phyloP scores from a whole-genome alignment of 2,888 invertebrate genomes.

The Pristionchus entomophagus region DNA sequence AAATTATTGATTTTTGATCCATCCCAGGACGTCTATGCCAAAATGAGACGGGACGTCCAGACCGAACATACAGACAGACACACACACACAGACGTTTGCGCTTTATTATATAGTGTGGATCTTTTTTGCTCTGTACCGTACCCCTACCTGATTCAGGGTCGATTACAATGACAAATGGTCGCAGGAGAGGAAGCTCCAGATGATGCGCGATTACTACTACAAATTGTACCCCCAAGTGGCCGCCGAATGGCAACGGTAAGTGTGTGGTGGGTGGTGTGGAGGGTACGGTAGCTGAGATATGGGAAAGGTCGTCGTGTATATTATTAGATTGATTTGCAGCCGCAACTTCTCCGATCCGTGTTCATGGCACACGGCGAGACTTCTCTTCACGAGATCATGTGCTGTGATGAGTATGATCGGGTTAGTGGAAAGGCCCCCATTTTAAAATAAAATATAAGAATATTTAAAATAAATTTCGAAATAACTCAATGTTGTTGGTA shows the following conservation, averaged over 20 bases:
- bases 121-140: background rate
- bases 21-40: too few relatives aligned
- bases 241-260: slow-evolving; percentile 85
- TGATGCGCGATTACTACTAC: slow-evolving; percentile 55
- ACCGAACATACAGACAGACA: too few relatives aligned
- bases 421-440: slow-evolving; percentile 60
- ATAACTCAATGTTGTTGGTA: too few relatives aligned
- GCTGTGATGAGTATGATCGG: slow-evolving; percentile 90
- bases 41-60: too few relatives aligned
- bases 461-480: too few relatives aligned
- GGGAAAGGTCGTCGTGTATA: background rate
- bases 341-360: slow-evolving; percentile 65
- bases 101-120: background rate
- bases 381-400: slow-evolving; percentile 90
- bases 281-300: background rate
- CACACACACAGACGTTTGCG: too few relatives aligned
- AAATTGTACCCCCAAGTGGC: slow-evolving; percentile 86
- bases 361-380: slow-evolving; percentile 89
- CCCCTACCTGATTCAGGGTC: background rate
- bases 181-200: slow-evolving; percentile 50
- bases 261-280: background rate
- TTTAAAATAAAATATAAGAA: too few relatives aligned
- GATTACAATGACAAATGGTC: slow-evolving; percentile 38
- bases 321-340: slow-evolving; percentile 51
- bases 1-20: too few relatives aligned